Evolutionary conservation across 2,888 invertebrate genomes (phyloP).

Genomic region (Cryptus viduatorius): DNA sequence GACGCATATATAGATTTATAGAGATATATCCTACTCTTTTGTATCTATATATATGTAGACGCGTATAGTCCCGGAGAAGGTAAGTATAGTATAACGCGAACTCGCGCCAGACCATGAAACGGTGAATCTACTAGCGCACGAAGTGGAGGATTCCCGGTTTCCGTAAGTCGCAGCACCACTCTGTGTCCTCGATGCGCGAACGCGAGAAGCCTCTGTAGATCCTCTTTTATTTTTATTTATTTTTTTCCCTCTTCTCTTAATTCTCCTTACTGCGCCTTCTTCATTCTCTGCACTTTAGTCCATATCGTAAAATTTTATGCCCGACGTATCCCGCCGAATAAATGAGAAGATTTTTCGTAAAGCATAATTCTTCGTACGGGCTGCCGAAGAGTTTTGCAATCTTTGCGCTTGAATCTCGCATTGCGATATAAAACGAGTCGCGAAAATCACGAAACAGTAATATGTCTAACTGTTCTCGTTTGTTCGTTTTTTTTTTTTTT

Average conservation of each 20-base stretch:
- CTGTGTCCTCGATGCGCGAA: constrained; percentile 54
- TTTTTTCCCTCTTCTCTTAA: background rate
- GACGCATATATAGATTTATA: constrained; percentile 7
- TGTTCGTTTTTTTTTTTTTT: background rate
- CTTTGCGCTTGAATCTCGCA: constrained; percentile 9
- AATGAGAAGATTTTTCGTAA: background rate
- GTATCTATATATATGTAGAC: constrained; percentile 25
- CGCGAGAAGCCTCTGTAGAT: constrained; percentile 4
- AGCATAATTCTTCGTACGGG: constrained; percentile 7
- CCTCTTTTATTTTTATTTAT: background rate
- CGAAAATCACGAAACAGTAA: background rate
- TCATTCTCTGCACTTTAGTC: constrained; percentile 17
- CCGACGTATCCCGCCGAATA: constrained; percentile 38
- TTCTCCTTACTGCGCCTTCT: background rate
- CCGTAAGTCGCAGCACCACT: constrained; percentile 27
- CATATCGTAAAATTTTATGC: constrained; percentile 41
- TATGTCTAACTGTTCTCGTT: background rate
- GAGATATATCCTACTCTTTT: background rate
- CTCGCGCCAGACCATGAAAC: constrained; percentile 58
- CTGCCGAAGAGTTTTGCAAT: constrained; percentile 8
- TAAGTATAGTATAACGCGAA: constrained; percentile 43
- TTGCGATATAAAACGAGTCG: constrained; percentile 9
- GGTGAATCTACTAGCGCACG: constrained; percentile 58
- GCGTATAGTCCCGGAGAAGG: constrained; percentile 26
- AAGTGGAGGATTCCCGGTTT: constrained; percentile 59